Evolutionary conservation across 2,797 vertebrate species (phyloP), one percentile per base, ranked within the genome.

Genomic region (Phoeniculus purpureus): DNA sequence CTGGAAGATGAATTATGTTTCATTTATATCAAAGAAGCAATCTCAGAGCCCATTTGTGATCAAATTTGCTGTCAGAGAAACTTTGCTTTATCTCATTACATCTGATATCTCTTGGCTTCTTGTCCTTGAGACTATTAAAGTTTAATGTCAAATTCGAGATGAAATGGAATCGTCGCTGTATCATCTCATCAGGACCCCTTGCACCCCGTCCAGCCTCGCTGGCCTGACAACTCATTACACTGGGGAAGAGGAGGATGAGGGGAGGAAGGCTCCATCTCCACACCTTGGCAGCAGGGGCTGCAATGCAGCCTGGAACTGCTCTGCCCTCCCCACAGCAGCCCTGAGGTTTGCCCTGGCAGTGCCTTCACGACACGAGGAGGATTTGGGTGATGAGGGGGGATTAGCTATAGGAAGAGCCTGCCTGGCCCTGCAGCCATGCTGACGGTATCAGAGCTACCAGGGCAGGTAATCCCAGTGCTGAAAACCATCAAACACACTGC

Each of bases 1-100:
- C 96, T 96, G 96, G 97, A 97, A 98, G 97, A 98, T 98, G 97
- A 98, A 98, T 98, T 98, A 98, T 97, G 97, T 98, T 98, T 98
- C 97, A 98, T 98, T 98, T 98, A 97, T 97, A 97, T 98, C 97
- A 97, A 97, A 98, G 97, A 98, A 97, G 97, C 97, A 98, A 98
- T 98, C 97, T 97, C 91, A 48, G 97, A 98, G 97, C 97, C 97
- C 97, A 98, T 98, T 98, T 98, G 97, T 98, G 97, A 98, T 98
- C 97, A 98, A 97, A 98, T 98, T 98, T 98, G 97, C 97, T 98
- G 97, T 97, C 97, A 98, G 96, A 97, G 97, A 98, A 98, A 97
- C 97, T 98, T 98, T 98, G 97, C 97, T 97, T 97, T 97, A 98
- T 97, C 97, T 97, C 97, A 98, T 98, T 97, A 98, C 96, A 97